phyloP scores from a whole-genome alignment of 2,888 invertebrate genomes.

The Sylvicola cinctus region DNA sequence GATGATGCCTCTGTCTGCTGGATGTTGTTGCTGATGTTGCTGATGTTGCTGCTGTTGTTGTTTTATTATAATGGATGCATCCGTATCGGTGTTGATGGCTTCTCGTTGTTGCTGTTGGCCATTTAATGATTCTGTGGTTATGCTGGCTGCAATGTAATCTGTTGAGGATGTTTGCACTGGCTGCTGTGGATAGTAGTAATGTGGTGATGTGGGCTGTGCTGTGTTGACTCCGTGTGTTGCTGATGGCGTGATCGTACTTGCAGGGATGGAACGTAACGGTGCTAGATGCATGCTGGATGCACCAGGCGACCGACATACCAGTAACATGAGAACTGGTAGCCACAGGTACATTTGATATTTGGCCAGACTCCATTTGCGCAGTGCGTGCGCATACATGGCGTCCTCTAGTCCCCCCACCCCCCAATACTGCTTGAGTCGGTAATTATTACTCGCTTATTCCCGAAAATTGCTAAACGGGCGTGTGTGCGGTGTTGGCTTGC shows the following conservation, averaged over 20 bases:
- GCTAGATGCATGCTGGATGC: conserved; percentile 14
- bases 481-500: no score
- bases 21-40: conserved; percentile 10
- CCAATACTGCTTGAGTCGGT: not conserved
- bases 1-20: conserved; percentile 5
- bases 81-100: not conserved
- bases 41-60: conserved; percentile 7
- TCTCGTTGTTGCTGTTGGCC: not conserved
- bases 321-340: conserved; percentile 22
- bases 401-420: conserved; percentile 11
- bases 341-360: conserved; percentile 26
- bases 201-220: no score
- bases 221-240: not conserved
- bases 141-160: not conserved
- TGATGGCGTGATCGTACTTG: conserved; percentile 1
- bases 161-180: conserved; percentile 1
- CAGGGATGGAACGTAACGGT: conserved; percentile 3
- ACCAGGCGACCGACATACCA: conserved; percentile 20
- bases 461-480: no score
- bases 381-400: conserved; percentile 29
- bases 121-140: not conserved
- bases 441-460: no score
- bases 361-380: conserved; percentile 29
- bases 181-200: conserved; percentile 9
- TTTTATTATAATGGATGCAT: not conserved